These are phyloP conservation scores for Tachuris rubrigastra DNA, from an alignment of 2,113 vertebrate genomes.

Conservation along the genomic window DNA sequence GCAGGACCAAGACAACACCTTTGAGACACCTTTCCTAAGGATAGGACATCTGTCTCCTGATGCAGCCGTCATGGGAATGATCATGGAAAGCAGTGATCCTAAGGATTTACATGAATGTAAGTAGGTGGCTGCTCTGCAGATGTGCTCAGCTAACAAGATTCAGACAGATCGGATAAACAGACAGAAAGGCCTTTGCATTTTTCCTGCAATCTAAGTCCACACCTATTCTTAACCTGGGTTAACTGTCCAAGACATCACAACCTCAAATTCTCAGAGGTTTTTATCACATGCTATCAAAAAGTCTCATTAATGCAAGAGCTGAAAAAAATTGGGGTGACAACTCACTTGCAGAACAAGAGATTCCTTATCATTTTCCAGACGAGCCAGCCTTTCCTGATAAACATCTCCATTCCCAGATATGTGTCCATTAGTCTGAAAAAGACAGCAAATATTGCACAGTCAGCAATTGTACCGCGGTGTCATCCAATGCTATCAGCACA, in stretches of 20 bases:
- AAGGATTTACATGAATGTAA: neutral
- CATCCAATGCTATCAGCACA: neutral
- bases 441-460: neutral
- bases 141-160: neutral
- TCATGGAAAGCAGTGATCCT: neutral
- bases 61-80: neutral
- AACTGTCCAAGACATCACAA: neutral
- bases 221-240: neutral
- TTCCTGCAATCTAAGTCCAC: neutral
- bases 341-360: constrained; percentile 95
- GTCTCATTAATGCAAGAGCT: neutral
- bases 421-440: constrained; percentile 90
- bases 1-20: neutral
- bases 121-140: neutral
- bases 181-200: neutral
- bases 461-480: neutral
- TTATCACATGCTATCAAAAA: neutral
- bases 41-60: neutral
- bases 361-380: constrained; percentile 95
- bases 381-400: constrained; percentile 93
- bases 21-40: neutral
- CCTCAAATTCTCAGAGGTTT: neutral
- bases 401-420: constrained; percentile 86
- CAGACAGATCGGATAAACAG: neutral
- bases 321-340: neutral